Conservation (phyloP, 2,113 vertebrate genomes). For the Esox niger region DNA sequence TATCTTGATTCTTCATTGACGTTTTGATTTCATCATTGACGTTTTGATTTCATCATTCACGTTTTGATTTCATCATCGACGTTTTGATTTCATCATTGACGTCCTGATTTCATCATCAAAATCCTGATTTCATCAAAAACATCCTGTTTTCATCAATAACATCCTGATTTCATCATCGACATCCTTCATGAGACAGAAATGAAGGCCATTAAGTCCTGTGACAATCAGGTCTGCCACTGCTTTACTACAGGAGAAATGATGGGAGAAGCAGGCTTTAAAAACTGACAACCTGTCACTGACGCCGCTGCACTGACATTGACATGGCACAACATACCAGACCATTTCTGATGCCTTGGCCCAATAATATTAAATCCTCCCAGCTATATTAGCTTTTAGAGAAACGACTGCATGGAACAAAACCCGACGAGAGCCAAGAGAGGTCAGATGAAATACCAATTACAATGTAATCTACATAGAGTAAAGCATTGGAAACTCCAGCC, state of each 20-base stretch:
- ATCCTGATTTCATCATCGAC: conserved; percentile 39
- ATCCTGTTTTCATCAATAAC: neutral
- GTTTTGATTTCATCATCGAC: too few species aligned
- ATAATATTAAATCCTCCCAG: conserved; percentile 45
- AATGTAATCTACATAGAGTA: conserved; percentile 22
- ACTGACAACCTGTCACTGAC: conserved; percentile 58
- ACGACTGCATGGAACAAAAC: neutral
- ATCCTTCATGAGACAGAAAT: too few species aligned
- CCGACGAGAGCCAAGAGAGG: neutral
- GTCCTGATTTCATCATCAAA: too few species aligned
- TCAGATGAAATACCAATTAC: conserved; percentile 23
- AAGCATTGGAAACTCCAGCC: conserved; percentile 64
- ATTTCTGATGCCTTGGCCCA: conserved; percentile 44
- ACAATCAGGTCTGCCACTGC: conserved; percentile 38
- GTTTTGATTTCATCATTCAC: too few species aligned
- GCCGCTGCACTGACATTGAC: conserved; percentile 46
- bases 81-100: too few species aligned
- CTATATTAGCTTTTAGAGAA: conserved; percentile 38
- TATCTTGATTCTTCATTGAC: too few species aligned
- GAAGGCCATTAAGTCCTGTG: conserved; percentile 51
- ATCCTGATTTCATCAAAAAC: neutral
- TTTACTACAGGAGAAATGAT: conserved; percentile 38
- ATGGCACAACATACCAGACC: conserved; percentile 29
- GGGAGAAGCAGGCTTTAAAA: conserved; percentile 31
- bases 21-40: too few species aligned